These are phyloP conservation scores for Drosophila rufa DNA, from an alignment of 1,140 invertebrate species.

Conservation along the genomic window DNA sequence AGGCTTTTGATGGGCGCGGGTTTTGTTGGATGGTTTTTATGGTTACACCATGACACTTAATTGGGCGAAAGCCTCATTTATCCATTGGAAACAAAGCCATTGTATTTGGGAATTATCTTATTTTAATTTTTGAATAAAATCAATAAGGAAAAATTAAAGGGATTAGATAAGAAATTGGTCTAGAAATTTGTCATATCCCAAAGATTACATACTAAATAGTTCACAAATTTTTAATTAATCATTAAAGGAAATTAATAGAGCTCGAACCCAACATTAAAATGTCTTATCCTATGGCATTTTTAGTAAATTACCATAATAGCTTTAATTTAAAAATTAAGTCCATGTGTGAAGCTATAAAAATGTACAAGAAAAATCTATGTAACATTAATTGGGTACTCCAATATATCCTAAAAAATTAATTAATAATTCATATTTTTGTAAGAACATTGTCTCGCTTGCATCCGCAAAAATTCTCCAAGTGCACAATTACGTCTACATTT, in stretches of 20 bases:
- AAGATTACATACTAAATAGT: too few species aligned
- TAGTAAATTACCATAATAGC: too few species aligned
- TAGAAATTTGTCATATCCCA: too few species aligned
- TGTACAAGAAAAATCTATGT: not conserved
- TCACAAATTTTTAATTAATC: too few species aligned
- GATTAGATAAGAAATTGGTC: too few species aligned
- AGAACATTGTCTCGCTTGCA: not conserved
- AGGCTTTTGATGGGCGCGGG: conserved; percentile 48
- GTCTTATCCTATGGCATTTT: not conserved
- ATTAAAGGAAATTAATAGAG: too few species aligned
- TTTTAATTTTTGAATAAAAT: conserved; percentile 11
- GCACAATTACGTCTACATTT: conserved; percentile 74
- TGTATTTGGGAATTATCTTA: conserved; percentile 9
- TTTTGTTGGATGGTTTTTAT: conserved; percentile 70
- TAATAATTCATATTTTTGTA: not conserved
- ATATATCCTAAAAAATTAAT: not conserved
- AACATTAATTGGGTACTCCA: not conserved
- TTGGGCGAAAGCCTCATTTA: conserved; percentile 34
- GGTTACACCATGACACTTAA: conserved; percentile 65
- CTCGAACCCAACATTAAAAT: too few species aligned
- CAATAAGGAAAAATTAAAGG: not conserved
- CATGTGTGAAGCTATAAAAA: not conserved
- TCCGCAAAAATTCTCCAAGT: conserved; percentile 36
- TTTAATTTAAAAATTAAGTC: not conserved
- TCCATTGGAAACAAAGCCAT: conserved; percentile 11